These are phyloP conservation scores for Emydocephalus ijimae DNA, from an alignment of 2,113 vertebrate genomes.

Conservation along the genomic window DNA sequence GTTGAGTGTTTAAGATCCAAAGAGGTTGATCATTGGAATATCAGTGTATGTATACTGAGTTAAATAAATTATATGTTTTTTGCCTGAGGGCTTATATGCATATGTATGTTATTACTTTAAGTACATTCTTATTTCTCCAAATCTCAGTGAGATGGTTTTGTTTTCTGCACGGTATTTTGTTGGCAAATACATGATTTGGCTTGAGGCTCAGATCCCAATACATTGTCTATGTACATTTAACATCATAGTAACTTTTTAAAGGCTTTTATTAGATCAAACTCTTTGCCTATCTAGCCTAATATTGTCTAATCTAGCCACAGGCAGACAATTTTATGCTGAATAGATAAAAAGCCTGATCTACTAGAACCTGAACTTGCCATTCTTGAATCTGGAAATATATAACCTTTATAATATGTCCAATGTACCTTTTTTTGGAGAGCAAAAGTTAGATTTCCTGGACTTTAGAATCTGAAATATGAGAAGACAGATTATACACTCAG, in stretches of 20 bases:
- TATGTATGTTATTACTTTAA: background rate
- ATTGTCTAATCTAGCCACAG: background rate
- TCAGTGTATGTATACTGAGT: background rate
- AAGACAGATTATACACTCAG: background rate
- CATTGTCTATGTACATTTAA: background rate
- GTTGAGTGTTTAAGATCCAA: background rate
- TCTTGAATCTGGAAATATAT: background rate
- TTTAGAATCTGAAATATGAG: background rate
- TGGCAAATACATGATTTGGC: background rate
- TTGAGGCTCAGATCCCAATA: background rate
- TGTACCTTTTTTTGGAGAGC: background rate
- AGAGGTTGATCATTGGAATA: background rate
- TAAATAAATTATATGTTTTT: background rate
- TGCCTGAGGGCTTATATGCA: background rate
- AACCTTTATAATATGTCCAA: background rate
- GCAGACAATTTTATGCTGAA: background rate
- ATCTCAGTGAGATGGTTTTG: background rate
- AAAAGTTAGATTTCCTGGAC: background rate
- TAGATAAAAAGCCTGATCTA: background rate
- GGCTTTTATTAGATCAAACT: background rate
- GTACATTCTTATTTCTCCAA: background rate
- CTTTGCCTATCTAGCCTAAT: background rate
- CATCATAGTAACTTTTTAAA: background rate
- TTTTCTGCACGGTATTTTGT: background rate
- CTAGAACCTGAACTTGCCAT: background rate